Base-by-base conservation (phyloP, 2,888 invertebrate genomes). In the Apodemia zela region DNA sequence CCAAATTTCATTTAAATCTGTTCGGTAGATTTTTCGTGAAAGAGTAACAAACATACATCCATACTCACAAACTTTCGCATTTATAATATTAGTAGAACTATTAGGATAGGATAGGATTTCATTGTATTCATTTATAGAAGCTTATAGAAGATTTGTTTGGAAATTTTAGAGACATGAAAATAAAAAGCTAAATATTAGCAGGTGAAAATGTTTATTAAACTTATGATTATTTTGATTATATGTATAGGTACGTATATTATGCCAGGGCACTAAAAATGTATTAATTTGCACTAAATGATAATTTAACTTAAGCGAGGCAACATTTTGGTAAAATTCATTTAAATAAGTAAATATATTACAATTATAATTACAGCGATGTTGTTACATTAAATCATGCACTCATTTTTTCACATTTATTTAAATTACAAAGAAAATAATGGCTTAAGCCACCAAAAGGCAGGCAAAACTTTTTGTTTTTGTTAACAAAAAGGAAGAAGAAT, bases 301-400 rank as follows among this genome's bases (percentile, higher is more conserved):
- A 85, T 84, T 81, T 83, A 89, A 85, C 83, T 80, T 87, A 89
- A 87, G 90, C 90, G 90, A 91, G 90, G 90, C 90, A 88, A 76
- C 85, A 79, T 87, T 90, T 91, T 91, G 90, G 90, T 91, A 90
- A 88, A 84, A 83, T 80, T 85, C 84, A 77, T 81, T 83, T 80
- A 84, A 85, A 85, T 83, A 82, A 42, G 42, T 42, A 42, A 42
- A 82, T 82, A 85, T 67, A 77, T 77, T 82, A 76, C 63, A 71
- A 66, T 69, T 54, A 54, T 25, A 72, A 71, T 69, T 73, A 73
- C 70, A 71, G 67, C 70, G 65, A 68, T 67, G 59, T 64, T 67
- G 60, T 65, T 65, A 66, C 47, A 65, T 63, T 63, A 63, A 54
- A 61, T 60, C 38, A 54, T 25, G 15, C 54, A 54, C 13, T 54